These are phyloP conservation scores for Meteorus colon DNA, from an alignment of 2,888 invertebrate genomes.

Conservation along the genomic window DNA sequence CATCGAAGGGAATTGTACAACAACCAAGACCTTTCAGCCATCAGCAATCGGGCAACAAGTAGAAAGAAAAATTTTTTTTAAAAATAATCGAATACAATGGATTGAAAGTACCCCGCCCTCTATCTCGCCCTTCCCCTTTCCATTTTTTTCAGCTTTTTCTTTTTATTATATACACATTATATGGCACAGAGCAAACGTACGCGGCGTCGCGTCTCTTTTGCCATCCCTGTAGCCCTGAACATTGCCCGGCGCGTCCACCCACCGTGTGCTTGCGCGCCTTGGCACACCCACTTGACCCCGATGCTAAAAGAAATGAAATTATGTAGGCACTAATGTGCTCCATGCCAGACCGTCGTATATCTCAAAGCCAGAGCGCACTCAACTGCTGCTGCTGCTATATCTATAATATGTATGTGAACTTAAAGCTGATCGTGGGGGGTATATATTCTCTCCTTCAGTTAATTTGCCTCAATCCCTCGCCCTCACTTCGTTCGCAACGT, in stretches of 20 bases:
- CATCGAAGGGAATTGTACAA: slow-evolving; percentile 55
- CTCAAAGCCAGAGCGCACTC: slow-evolving; percentile 31
- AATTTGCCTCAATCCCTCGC: slow-evolving; percentile 34
- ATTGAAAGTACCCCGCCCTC: slow-evolving; percentile 56
- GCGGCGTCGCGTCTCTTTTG: slow-evolving; percentile 42
- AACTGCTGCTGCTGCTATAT: slow-evolving; percentile 5
- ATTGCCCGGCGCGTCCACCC: slow-evolving; percentile 50
- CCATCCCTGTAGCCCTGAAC: slow-evolving; percentile 40
- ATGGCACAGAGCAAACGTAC: background rate
- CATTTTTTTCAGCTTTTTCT: slow-evolving; percentile 21
- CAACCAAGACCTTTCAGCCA: slow-evolving; percentile 64
- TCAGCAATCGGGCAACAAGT: slow-evolving; percentile 61
- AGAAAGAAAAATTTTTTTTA: slow-evolving; percentile 55
- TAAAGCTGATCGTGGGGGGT: slow-evolving; percentile 39
- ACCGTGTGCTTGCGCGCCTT: slow-evolving; percentile 56
- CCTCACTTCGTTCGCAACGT: slow-evolving; percentile 20
- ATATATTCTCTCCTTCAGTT: slow-evolving; percentile 35
- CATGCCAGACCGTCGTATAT: slow-evolving; percentile 44
- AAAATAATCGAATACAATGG: slow-evolving; percentile 63
- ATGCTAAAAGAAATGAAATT: slow-evolving; percentile 64
- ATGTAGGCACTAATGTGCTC: slow-evolving; percentile 60
- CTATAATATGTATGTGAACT: slow-evolving; percentile 26
- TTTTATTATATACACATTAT: slow-evolving; percentile 39
- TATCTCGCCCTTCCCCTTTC: slow-evolving; percentile 45
- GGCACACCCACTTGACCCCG: slow-evolving; percentile 64